phyloP scores from a whole-genome alignment of 2,797 vertebrate species.

The Sitta carolinensis region DNA sequence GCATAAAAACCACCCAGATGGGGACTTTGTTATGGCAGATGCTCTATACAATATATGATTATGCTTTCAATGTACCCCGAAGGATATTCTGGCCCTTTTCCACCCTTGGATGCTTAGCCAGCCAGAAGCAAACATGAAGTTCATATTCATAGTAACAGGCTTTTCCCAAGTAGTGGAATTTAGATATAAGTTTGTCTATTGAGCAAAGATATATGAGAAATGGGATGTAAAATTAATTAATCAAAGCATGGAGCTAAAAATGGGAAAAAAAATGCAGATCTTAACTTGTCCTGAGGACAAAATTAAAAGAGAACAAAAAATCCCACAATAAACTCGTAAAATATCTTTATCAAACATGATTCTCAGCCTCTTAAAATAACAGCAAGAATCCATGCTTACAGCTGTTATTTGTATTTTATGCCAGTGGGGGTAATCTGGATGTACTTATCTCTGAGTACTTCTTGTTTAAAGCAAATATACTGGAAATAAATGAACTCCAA shows the following conservation, averaged over 20 bases:
- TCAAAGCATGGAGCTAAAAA: not conserved
- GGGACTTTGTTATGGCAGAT: not conserved
- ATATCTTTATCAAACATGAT: not conserved
- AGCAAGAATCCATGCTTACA: not conserved
- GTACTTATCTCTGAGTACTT: not conserved
- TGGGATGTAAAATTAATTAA: not conserved
- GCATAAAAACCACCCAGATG: not conserved
- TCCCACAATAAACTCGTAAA: fast-evolving
- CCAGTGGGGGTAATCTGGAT: not conserved
- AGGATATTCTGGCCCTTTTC: not conserved
- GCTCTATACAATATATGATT: not conserved
- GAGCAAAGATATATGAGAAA: not conserved
- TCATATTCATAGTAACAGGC: not conserved
- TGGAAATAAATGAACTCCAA: not conserved
- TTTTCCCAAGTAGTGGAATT: not conserved
- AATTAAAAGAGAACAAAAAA: not conserved
- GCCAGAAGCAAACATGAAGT: not conserved
- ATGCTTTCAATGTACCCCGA: not conserved
- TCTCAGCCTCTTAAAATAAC: not conserved
- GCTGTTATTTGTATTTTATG: not conserved
- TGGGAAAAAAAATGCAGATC: not conserved
- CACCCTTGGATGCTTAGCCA: not conserved
- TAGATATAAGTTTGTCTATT: not conserved
- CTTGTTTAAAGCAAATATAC: not conserved
- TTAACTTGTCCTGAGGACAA: not conserved